A percentile compares a stretch with the other conserved stretches of the same genome.
phyloP scores from a whole-genome alignment of 2,888 invertebrate genomes.

The Lycocerus yunnanus region DNA sequence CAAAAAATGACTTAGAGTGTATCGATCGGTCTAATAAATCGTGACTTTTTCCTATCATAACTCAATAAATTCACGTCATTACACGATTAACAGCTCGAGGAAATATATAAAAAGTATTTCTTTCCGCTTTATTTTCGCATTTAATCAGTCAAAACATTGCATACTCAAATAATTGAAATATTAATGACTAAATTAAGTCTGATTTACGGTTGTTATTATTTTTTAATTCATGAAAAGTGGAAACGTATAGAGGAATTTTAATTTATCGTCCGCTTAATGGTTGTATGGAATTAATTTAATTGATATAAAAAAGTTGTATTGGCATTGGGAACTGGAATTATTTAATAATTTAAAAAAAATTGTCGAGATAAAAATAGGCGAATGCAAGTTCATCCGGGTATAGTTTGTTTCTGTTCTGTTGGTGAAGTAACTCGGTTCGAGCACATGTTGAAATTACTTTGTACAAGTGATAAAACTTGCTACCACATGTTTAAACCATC shows the following conservation, averaged over 20 bases:
- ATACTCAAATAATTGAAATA: background rate
- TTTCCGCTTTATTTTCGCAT: background rate
- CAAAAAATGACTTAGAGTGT: background rate
- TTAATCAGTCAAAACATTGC: background rate
- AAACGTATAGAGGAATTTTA: background rate
- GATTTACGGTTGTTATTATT: background rate
- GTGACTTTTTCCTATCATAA: background rate
- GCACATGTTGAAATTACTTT: slow-evolving; percentile 23
- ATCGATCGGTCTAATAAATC: background rate
- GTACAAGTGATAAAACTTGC: slow-evolving; percentile 30
- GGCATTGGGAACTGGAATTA: background rate
- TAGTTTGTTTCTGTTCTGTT: slow-evolving; percentile 6
- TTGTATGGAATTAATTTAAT: background rate
- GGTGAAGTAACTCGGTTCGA: slow-evolving; percentile 3
- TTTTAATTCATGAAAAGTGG: background rate
- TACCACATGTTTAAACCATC: slow-evolving; percentile 31
- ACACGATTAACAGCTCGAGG: background rate
- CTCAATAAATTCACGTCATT: background rate
- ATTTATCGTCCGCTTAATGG: background rate
- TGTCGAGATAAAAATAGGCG: slow-evolving; percentile 3
- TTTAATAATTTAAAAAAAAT: background rate
- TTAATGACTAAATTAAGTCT: background rate
- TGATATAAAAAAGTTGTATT: background rate
- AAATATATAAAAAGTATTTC: background rate
- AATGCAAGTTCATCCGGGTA: slow-evolving; percentile 1